A percentile compares a stretch with the other conserved stretches of the same genome.
Evolutionary conservation across 2,797 vertebrate species (phyloP).

Genomic region (Mycteria americana): DNA sequence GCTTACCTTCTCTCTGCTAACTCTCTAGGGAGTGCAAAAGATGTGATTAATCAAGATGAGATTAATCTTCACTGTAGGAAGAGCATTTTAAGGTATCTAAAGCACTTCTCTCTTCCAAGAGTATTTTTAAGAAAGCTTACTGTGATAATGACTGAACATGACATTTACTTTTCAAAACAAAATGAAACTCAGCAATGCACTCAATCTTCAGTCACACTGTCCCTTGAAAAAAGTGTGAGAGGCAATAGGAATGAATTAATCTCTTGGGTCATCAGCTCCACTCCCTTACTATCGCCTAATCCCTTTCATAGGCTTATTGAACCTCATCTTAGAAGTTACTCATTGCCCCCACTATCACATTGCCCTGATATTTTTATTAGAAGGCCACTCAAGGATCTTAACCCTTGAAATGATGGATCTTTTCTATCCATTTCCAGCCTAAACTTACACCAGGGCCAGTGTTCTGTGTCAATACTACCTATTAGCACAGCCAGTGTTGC

Average conservation of each 20-base stretch:
- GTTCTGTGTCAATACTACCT: background rate
- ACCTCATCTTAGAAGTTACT: background rate
- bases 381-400: background rate
- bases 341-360: background rate
- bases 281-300: background rate
- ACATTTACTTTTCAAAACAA: background rate
- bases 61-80: background rate
- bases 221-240: background rate
- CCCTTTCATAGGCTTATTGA: background rate
- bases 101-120: background rate
- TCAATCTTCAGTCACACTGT: background rate
- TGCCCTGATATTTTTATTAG: background rate
- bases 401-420: background rate
- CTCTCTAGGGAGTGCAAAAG: background rate
- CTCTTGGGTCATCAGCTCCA: background rate
- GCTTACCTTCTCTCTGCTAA: background rate
- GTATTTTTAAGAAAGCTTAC: background rate
- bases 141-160: background rate
- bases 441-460: background rate
- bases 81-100: background rate
- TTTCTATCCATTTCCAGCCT: background rate
- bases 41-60: background rate
- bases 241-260: background rate
- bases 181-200: background rate
- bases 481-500: background rate